Percentiles rank a stretch among this genome's conserved stretches.
phyloP scores from a whole-genome alignment of 2,797 vertebrate species.

The Botia almorhae region DNA sequence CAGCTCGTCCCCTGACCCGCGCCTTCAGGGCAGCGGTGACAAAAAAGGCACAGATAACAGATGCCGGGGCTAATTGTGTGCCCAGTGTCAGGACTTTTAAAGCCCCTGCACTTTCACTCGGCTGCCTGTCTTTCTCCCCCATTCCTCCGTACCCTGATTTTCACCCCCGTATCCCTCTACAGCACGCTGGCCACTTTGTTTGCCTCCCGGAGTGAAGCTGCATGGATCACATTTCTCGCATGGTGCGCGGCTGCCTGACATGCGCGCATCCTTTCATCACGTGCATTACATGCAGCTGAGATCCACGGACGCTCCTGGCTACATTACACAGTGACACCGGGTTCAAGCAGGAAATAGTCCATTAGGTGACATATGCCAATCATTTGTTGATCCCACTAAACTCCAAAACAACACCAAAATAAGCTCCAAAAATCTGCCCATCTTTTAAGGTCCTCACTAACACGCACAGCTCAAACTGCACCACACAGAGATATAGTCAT shows the following conservation, averaged over 20 bases:
- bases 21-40: slow-evolving; percentile 74
- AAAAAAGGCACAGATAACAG: slow-evolving; percentile 79
- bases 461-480: background rate
- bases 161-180: slow-evolving; percentile 59
- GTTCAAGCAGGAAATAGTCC: slow-evolving; percentile 44
- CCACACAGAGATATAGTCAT: slow-evolving; percentile 34
- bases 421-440: background rate
- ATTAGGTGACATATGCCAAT: slow-evolving; percentile 36
- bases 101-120: slow-evolving; percentile 67
- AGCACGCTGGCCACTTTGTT: slow-evolving; percentile 53
- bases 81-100: slow-evolving; percentile 81
- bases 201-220: slow-evolving; percentile 48
- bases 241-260: slow-evolving; percentile 27
- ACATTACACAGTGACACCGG: slow-evolving; percentile 54
- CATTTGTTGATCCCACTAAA: slow-evolving; percentile 26
- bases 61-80: slow-evolving; percentile 83
- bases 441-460: background rate
- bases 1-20: slow-evolving; percentile 81
- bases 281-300: slow-evolving; percentile 64
- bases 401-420: background rate
- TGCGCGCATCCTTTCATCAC: slow-evolving; percentile 73
- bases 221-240: slow-evolving; percentile 39
- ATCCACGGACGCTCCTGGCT: slow-evolving; percentile 24
- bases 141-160: slow-evolving; percentile 40
- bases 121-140: slow-evolving; percentile 23